phyloP scores from a whole-genome alignment of 2,888 invertebrate genomes.

The Patella depressa region DNA sequence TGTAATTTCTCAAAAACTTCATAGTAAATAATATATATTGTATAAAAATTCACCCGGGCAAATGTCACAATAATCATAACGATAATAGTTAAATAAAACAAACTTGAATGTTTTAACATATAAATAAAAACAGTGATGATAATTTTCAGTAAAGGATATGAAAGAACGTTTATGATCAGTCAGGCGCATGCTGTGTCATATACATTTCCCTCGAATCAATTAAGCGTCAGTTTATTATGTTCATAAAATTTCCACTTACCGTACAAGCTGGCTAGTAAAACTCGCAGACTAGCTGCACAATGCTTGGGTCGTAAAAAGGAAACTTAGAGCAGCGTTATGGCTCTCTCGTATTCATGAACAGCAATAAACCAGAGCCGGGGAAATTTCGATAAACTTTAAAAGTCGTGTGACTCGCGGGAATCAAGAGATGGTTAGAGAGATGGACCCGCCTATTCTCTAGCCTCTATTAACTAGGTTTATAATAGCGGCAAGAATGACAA shows the following conservation, averaged over 20 bases:
- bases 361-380: slow-evolving; percentile 7
- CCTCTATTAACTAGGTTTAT: neutral
- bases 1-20: no score
- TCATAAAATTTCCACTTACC: slow-evolving; percentile 13
- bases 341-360: slow-evolving; percentile 12
- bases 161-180: slow-evolving; percentile 10
- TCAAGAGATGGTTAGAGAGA: neutral
- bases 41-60: neutral
- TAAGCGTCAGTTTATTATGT: slow-evolving; percentile 4
- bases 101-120: neutral
- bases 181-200: slow-evolving; percentile 4
- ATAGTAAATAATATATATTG: no score
- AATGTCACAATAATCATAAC: neutral
- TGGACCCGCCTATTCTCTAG: slow-evolving; percentile 10
- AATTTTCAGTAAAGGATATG: slow-evolving; percentile 5
- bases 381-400: slow-evolving; percentile 12
- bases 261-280: slow-evolving; percentile 1
- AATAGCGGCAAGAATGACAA: slow-evolving; percentile 7
- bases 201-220: slow-evolving; percentile 10
- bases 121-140: slow-evolving; percentile 6
- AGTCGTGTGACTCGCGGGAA: slow-evolving; percentile 9
- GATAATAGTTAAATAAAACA: neutral
- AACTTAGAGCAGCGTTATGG: slow-evolving; percentile 11
- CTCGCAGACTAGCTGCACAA: slow-evolving; percentile 5
- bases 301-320: slow-evolving; percentile 13